Evolutionary conservation across 2,797 vertebrate genomes (phyloP), one percentile per base, ranked within the genome.

Genomic region (Spinus pinus): DNA sequence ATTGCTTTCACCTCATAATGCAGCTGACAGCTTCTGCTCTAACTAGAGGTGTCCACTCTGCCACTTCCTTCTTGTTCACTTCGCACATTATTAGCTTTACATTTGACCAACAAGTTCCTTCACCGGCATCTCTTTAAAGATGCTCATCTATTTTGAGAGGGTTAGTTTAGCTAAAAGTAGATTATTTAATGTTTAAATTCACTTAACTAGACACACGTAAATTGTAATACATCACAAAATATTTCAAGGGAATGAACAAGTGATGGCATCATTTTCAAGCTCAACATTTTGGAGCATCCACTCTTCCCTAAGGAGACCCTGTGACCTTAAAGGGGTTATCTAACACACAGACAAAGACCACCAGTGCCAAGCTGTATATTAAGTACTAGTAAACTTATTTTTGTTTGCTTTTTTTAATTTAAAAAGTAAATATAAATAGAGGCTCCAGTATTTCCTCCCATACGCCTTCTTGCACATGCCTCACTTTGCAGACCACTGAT

Each of bases 221-320:
- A 37, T n/a, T 62, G 20, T 28, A 37, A 56, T 12, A 10, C 5
- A 35, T 14, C 25, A 10, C 44, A 70, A 51, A 31, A 31, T 4
- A 37, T 30, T 64, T 64, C 25, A 83, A 41, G 12, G 6, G 15
- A 70, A 23, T 23, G 18, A 27, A 51, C 8, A 51, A 44, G 12
- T 13, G 30, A 47, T 27, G 5, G 33, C 0, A 0, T 4, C 21
- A 27, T 11, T 51, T 25, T 47, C 30, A 73, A 23, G 3, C 9
- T 22, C 27, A 7, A 9, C 4, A 54, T 61, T 61, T 53, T 74
- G 47, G 12, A 73, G 12, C 47, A 54, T 3, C 41, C 22, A 28
- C 3, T 54, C 19, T 49, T 74, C 13, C 19, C 35, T 35, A 7
- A 60, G 10, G 5, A 27, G 39, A 67, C 2, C 54, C 27, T 27